These are phyloP conservation scores for Myotis myotis DNA, from an alignment of 2,797 vertebrate genomes.

Conservation along the genomic window DNA sequence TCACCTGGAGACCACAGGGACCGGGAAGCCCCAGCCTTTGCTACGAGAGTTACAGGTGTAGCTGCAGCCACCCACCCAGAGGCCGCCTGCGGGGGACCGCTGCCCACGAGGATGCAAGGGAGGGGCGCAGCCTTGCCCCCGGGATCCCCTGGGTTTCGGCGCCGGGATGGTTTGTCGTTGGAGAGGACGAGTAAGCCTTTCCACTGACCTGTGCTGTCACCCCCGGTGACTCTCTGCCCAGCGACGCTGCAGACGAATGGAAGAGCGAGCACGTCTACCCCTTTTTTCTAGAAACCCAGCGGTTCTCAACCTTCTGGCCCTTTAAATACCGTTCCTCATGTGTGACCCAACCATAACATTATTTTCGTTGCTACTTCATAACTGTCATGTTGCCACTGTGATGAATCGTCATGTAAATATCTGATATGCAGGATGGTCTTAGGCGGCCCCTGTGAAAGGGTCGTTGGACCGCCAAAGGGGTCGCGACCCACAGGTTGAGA, in stretches of 20 bases:
- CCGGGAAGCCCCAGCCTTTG: neutral
- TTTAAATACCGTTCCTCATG: too few relatives aligned
- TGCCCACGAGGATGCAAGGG: neutral
- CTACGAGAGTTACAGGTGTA: neutral
- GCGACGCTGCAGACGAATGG: neutral
- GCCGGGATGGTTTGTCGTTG: neutral
- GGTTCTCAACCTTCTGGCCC: too few relatives aligned
- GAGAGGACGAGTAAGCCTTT: neutral
- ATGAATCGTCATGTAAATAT: too few relatives aligned
- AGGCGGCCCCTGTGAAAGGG: too few relatives aligned
- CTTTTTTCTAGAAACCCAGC: neutral
- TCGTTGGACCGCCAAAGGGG: too few relatives aligned
- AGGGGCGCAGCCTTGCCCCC: neutral
- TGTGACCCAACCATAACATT: too few relatives aligned
- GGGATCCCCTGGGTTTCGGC: neutral
- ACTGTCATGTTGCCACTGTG: too few relatives aligned
- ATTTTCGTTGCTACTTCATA: too few relatives aligned
- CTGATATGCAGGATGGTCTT: too few relatives aligned
- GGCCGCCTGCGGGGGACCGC: neutral
- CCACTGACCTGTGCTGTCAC: neutral
- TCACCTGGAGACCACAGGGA: neutral
- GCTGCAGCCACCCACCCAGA: neutral
- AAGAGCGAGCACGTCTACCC: rapidly evolving
- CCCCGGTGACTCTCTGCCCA: neutral
- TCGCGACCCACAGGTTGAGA: too few relatives aligned